These are phyloP conservation scores for Agrotis segetum DNA, from an alignment of 2,888 invertebrate species.

Conservation along the genomic window DNA sequence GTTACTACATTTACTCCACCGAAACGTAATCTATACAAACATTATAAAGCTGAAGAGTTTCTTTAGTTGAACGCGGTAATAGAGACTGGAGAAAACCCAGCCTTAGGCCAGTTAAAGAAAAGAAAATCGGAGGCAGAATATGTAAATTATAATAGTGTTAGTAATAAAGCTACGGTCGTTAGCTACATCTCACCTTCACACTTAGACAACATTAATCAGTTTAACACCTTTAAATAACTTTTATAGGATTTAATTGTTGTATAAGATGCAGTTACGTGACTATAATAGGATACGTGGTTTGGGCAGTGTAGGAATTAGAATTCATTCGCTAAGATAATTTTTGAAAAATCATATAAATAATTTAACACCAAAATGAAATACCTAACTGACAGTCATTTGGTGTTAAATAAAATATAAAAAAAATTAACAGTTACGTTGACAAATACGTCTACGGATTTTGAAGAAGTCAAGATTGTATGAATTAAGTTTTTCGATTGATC, in stretches of 20 bases:
- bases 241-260: slow-evolving; percentile 12
- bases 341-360: too few species aligned
- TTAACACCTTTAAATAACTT: slow-evolving; percentile 4
- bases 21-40: too few species aligned
- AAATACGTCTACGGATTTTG: neutral
- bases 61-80: too few species aligned
- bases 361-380: too few species aligned
- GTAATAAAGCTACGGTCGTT: slow-evolving; percentile 9
- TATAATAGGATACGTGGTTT: neutral
- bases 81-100: neutral
- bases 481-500: too few species aligned
- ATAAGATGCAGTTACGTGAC: neutral
- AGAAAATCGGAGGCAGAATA: neutral
- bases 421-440: neutral
- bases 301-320: neutral
- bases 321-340: neutral
- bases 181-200: slow-evolving; percentile 17
- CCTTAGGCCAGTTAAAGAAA: neutral
- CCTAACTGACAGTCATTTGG: too few species aligned
- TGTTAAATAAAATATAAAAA: neutral
- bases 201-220: slow-evolving; percentile 15
- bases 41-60: too few species aligned
- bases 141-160: neutral
- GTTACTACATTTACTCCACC: too few species aligned
- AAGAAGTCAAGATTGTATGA: neutral